These are phyloP conservation scores for Cichlasoma orientale DNA, from an alignment of 2,797 vertebrate genomes.

Conservation along the genomic window DNA sequence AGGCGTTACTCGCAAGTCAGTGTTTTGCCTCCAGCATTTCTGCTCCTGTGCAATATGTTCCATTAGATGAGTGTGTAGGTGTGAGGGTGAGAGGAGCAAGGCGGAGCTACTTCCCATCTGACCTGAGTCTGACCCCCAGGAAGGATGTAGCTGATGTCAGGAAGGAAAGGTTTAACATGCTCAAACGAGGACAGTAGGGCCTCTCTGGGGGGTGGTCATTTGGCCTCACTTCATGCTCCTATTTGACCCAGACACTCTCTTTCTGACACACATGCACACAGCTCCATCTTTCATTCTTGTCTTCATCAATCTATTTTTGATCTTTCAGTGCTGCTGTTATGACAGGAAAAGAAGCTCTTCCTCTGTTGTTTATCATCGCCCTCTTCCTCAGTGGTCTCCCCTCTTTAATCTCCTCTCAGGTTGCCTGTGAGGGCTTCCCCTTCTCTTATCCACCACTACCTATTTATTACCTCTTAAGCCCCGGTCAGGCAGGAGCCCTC, in stretches of 20 bases:
- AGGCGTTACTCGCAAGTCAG: background rate
- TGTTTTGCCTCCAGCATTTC: background rate
- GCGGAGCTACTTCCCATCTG: conserved; percentile 32
- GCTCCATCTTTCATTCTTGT: background rate
- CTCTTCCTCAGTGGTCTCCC: conserved; percentile 9
- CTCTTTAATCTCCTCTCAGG: conserved; percentile 38
- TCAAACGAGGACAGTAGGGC: conserved; percentile 36
- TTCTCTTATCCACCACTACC: conserved; percentile 45
- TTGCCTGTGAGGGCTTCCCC: conserved; percentile 41
- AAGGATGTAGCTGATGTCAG: conserved; percentile 62
- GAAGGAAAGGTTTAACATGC: conserved; percentile 54
- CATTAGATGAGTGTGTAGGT: background rate
- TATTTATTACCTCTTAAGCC: conserved; percentile 66
- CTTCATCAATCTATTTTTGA: background rate
- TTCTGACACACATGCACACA: conserved; percentile 10
- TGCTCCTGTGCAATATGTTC: background rate
- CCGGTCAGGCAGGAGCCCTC: conserved; percentile 27
- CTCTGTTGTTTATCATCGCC: background rate
- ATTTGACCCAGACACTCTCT: conserved; percentile 25
- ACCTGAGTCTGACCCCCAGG: conserved; percentile 60
- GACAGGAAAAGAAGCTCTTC: conserved; percentile 2
- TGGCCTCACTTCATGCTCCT: conserved; percentile 13
- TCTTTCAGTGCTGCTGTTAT: background rate
- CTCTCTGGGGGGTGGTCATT: conserved; percentile 36
- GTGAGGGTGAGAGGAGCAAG: background rate